These are phyloP conservation scores for Loris lydekkerianus DNA, from an alignment of 2,797 vertebrate species.

Conservation along the genomic window DNA sequence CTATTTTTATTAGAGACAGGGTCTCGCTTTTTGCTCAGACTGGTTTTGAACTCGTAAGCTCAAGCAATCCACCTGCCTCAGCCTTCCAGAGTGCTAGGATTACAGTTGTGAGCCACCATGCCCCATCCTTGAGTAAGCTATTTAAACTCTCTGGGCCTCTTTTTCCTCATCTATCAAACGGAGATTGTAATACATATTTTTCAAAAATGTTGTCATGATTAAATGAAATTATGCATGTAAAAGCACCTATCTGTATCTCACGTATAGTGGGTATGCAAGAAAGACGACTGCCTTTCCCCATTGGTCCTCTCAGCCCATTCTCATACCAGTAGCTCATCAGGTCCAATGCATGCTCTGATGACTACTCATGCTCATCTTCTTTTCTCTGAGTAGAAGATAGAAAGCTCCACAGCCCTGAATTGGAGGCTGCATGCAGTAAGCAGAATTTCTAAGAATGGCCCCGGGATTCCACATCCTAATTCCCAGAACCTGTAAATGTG, in stretches of 20 bases:
- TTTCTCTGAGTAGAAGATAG: background rate
- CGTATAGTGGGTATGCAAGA: background rate
- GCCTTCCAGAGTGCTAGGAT: too few species aligned
- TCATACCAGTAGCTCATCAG: background rate
- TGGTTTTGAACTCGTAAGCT: too few species aligned
- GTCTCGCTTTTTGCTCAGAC: too few species aligned
- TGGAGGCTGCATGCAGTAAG: background rate
- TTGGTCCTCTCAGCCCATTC: background rate
- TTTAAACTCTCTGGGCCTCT: background rate
- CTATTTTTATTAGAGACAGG: too few species aligned
- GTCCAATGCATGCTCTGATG: background rate
- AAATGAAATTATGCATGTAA: constrained; percentile 17
- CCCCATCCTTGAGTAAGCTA: background rate
- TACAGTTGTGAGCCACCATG: too few species aligned
- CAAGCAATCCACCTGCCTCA: too few species aligned
- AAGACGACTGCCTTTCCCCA: background rate
- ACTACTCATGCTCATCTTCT: background rate
- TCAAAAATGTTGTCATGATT: background rate
- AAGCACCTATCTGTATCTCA: background rate
- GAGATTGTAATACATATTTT: background rate
- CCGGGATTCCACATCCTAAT: constrained; percentile 9
- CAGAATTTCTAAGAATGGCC: constrained; percentile 53
- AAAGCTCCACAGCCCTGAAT: background rate
- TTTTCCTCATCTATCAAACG: constrained; percentile 1
- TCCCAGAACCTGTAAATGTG: constrained; percentile 39